Base-by-base conservation (phyloP, 2,797 vertebrate genomes). In the Rhodeus uyekii region DNA sequence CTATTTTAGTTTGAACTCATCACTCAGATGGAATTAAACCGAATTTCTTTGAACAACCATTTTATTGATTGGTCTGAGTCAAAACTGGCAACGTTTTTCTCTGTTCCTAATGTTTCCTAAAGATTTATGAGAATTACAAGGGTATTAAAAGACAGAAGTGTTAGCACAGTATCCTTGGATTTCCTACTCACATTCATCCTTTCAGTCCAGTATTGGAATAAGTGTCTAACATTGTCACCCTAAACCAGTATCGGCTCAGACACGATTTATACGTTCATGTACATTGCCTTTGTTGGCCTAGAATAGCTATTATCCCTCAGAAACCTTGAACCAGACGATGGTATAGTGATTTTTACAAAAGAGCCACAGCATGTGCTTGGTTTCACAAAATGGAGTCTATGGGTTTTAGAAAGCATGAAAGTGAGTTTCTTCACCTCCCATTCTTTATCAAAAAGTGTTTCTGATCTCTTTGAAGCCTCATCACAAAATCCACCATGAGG, bases 281-380 rank as follows among this genome's bases (percentile, higher is more conserved):
- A 64, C 74, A 81, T 42, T 36, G 13, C 18, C 48, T 58, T 65
- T 67, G 38, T 46, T 81, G 44, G 60, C 8, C 3, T 22, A 50
- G 60, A 81, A 75, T 84, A 60, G 73, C 72, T 82, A 82, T 58
- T 76, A 76, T 82, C 50, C 77, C 22, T 29, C 24, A 46, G 63
- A 46, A 74, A 78, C 80, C 79, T 85, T 78, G 84, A 82, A 78
- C 67, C 68, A 60, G 8, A 76, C 53, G 42, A 73, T 38, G 42
- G 58, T 82, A 65, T 75, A 84, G 74, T 76, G 82, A 78, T 68
- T 83, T 81, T 80, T 53, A 63, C 85, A 78, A 84, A n/a, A 87
- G 72, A 53, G 22, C 18, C 68, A 72, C 60, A 72, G 75, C 55
- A 32, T 77, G 58, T 63, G 55, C 63, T 76, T 73, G 78, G 74